Percentiles rank a stretch among this genome's conserved stretches.
Conservation (phyloP, 2,113 vertebrate genomes). For the Corynorhinus townsendii region DNA sequence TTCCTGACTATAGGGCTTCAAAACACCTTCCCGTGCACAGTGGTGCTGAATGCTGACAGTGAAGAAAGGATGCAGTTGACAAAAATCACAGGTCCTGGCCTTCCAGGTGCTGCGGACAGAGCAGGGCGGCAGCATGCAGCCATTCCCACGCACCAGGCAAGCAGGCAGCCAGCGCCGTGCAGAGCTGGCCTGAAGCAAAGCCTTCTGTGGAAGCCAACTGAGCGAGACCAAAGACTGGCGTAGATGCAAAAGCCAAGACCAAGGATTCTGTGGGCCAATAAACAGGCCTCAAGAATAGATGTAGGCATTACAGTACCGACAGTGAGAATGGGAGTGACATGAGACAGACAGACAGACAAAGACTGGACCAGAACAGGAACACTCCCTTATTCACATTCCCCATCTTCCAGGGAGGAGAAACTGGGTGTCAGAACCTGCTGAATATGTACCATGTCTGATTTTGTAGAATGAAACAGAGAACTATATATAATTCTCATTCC, state of each 20-base stretch:
- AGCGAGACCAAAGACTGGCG: background rate
- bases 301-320: conserved; percentile 5
- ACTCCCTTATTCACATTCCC: background rate
- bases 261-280: background rate
- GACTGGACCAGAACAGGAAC: background rate
- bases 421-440: background rate
- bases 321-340: background rate
- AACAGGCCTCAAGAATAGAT: background rate
- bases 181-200: conserved; percentile 21
- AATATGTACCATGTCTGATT: background rate
- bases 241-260: background rate
- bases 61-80: background rate
- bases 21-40: background rate
- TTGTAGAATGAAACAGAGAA: background rate
- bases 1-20: conserved; percentile 33
- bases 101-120: background rate
- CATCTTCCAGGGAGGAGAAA: background rate
- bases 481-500: background rate
- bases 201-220: background rate
- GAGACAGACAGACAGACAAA: conserved; percentile 1
- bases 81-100: background rate
- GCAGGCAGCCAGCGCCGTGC: conserved; percentile 41
- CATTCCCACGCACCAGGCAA: background rate
- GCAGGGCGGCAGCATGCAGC: conserved; percentile 57
- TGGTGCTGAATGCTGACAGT: background rate